Percentiles rank a stretch among this genome's conserved stretches.
These are phyloP conservation scores for Pteropus rufus DNA, from an alignment of 2,797 vertebrate species.

Conservation along the genomic window DNA sequence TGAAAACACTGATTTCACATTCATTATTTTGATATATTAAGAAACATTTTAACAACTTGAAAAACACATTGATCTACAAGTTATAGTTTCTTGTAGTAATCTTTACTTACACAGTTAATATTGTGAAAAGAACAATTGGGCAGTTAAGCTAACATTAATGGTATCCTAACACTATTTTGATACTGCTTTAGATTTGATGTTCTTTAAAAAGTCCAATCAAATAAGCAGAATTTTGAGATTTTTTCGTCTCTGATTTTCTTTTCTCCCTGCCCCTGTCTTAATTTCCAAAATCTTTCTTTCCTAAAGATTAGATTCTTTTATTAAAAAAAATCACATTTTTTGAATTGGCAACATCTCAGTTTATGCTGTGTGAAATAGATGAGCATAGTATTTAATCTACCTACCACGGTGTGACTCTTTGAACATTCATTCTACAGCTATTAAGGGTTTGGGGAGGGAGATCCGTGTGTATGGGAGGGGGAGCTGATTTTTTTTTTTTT, in stretches of 20 bases:
- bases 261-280: background rate
- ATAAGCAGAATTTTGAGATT: conserved; percentile 39
- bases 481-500: background rate
- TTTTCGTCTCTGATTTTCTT: conserved; percentile 10
- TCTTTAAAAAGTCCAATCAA: conserved; percentile 45
- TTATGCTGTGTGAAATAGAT: conserved; percentile 10
- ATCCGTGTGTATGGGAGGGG: conserved; percentile 30
- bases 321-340: conserved; percentile 21
- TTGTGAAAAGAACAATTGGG: background rate
- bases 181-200: conserved; percentile 42
- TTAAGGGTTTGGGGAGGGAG: conserved; percentile 59
- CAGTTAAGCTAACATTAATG: conserved; percentile 29
- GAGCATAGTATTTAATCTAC: conserved; percentile 13
- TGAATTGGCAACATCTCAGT: background rate
- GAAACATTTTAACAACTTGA: conserved; percentile 33
- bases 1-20: conserved; percentile 38
- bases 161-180: conserved; percentile 18
- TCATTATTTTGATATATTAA: conserved; percentile 50
- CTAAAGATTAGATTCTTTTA: conserved; percentile 22
- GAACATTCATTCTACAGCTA: conserved; percentile 22
- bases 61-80: conserved; percentile 1
- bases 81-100: background rate
- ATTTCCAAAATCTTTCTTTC: conserved; percentile 24
- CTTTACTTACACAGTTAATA: conserved; percentile 39
- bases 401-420: conserved; percentile 44